Conservation (phyloP, 2,888 invertebrate genomes). For the Phoronis australis region DNA sequence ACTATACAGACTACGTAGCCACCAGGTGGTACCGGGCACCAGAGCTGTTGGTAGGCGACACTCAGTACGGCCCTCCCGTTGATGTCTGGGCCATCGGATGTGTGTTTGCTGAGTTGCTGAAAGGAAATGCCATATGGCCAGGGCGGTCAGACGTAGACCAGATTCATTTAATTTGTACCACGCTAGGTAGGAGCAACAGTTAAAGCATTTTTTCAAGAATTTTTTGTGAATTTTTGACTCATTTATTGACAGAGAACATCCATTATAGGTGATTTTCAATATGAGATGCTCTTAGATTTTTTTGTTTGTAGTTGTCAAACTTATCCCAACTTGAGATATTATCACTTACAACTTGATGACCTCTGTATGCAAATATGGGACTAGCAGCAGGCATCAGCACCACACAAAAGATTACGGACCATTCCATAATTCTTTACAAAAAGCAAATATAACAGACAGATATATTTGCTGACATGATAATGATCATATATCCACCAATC, state of each 20-base stretch:
- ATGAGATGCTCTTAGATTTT: no score
- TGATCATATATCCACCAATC: background rate
- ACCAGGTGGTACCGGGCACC: constrained; percentile 98
- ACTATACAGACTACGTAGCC: constrained; percentile 98
- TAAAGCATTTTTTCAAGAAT: no score
- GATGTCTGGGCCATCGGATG: constrained; percentile 96
- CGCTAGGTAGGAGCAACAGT: no score
- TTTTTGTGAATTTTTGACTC: no score
- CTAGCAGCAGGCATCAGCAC: no score
- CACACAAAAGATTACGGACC: no score
- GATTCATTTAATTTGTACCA: constrained; percentile 88
- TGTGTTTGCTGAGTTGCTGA: constrained; percentile 57
- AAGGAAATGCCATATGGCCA: constrained; percentile 68
- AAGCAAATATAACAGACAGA: background rate
- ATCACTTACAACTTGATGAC: no score
- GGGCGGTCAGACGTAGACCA: constrained; percentile 99
- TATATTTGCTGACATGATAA: background rate
- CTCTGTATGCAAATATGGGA: no score
- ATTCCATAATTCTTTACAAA: background rate
- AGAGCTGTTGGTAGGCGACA: constrained; percentile 94
- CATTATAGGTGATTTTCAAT: no score
- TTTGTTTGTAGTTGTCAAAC: no score
- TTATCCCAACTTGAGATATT: no score
- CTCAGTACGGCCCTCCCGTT: constrained; percentile 69
- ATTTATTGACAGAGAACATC: no score